These are phyloP conservation scores for Athene noctua DNA, from an alignment of 2,113 vertebrate species.

Conservation along the genomic window DNA sequence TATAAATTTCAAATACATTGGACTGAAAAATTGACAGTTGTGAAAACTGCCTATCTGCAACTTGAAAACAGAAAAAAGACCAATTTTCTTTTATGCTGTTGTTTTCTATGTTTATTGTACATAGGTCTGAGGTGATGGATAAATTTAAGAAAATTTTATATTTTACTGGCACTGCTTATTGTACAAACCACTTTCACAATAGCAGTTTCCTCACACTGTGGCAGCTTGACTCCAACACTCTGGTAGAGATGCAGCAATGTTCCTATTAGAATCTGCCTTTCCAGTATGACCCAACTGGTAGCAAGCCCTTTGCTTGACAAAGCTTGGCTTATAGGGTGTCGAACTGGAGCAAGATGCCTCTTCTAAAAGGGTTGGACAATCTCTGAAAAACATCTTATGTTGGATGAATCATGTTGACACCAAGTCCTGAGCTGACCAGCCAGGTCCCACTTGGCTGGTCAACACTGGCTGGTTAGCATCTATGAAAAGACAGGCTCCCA, in stretches of 20 bases:
- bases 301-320: not conserved
- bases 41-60: not conserved
- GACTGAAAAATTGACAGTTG: not conserved
- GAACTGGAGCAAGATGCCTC: not conserved
- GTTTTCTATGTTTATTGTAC: not conserved
- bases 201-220: not conserved
- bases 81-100: not conserved
- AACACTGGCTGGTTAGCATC: not conserved
- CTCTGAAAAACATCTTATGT: not conserved
- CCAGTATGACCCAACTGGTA: not conserved
- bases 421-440: fast-evolving
- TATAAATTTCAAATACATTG: not conserved
- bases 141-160: not conserved
- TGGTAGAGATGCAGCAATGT: not conserved
- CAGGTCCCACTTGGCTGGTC: not conserved
- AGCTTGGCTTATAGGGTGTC: not conserved
- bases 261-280: not conserved
- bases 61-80: not conserved
- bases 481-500: not conserved
- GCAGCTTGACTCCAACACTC: not conserved
- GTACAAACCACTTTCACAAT: not conserved
- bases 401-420: not conserved
- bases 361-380: not conserved
- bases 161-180: not conserved
- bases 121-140: not conserved